Conservation (phyloP, 2,113 vertebrate genomes). For the Toxotes jaculatrix region DNA sequence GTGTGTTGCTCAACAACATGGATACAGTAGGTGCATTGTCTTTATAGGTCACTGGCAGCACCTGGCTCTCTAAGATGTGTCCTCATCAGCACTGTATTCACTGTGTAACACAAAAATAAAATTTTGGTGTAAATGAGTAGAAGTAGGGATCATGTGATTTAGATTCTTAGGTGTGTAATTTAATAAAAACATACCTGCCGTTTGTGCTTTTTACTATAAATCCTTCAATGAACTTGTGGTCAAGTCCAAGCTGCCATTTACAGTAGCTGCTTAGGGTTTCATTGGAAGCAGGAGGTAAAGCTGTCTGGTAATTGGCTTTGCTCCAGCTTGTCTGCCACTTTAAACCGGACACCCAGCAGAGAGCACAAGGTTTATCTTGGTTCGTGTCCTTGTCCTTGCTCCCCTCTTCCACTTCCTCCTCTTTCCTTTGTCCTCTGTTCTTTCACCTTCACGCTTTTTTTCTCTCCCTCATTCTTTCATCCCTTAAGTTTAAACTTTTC, state of each 20-base stretch:
- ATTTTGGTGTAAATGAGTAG: neutral
- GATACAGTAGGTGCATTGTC: neutral
- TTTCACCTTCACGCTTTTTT: slow-evolving; percentile 17
- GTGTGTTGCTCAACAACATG: neutral
- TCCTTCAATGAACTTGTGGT: neutral
- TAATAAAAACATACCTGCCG: neutral
- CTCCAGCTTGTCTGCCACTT: slow-evolving; percentile 69
- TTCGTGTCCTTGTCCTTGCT: slow-evolving; percentile 29
- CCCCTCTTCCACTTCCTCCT: slow-evolving; percentile 8
- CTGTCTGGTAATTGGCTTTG: slow-evolving; percentile 78
- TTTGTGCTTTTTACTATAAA: neutral
- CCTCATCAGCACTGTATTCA: neutral
- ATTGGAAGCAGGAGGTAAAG: slow-evolving; percentile 58
- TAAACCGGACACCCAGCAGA: slow-evolving; percentile 54
- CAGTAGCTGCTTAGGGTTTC: slow-evolving; percentile 59
- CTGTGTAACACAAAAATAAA: neutral
- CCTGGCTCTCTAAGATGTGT: slow-evolving; percentile 7
- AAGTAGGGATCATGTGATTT: neutral
- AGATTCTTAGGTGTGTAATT: too few species aligned
- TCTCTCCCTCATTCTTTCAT: neutral
- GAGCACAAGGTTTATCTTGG: slow-evolving; percentile 59
- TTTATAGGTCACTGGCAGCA: slow-evolving; percentile 13
- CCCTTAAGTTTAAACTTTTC: slow-evolving; percentile 10
- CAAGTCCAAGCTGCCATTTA: neutral
- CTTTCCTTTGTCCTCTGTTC: neutral